These are phyloP conservation scores for Fissipunctia ypsillon DNA, from an alignment of 2,888 invertebrate species.

Conservation along the genomic window DNA sequence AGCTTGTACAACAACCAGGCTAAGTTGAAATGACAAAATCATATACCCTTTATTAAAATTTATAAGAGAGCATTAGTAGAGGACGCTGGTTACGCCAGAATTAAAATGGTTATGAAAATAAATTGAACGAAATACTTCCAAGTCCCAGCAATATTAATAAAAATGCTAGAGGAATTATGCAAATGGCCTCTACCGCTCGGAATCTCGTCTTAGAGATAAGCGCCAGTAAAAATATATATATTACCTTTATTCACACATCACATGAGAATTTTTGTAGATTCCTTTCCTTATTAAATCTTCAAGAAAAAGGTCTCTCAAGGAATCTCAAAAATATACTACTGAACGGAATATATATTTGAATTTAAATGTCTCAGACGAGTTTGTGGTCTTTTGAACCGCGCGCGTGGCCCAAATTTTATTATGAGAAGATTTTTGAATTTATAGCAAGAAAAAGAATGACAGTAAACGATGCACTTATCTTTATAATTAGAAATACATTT, in stretches of 20 bases:
- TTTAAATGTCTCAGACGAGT: neutral
- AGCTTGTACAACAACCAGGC: neutral
- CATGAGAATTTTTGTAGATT: slow-evolving; percentile 26
- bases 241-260: slow-evolving; percentile 51
- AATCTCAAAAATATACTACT: slow-evolving; percentile 3
- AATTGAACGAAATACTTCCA: slow-evolving; percentile 49
- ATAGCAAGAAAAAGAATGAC: neutral
- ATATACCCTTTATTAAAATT: slow-evolving; percentile 10
- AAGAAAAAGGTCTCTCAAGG: neutral
- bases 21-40: neutral
- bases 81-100: slow-evolving; percentile 26
- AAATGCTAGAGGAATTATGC: slow-evolving; percentile 55
- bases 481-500: too few species aligned
- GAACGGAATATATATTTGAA: neutral
- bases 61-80: slow-evolving; percentile 8
- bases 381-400: neutral
- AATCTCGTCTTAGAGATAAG: slow-evolving; percentile 57
- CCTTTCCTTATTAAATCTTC: slow-evolving; percentile 24
- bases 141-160: slow-evolving; percentile 53
- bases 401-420: neutral
- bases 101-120: slow-evolving; percentile 51
- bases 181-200: slow-evolving; percentile 50
- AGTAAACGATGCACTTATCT: neutral
- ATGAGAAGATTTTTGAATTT: neutral
- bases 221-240: slow-evolving; percentile 56